phyloP scores from a whole-genome alignment of 2,113 vertebrate species.

The Eleginops maclovinus region DNA sequence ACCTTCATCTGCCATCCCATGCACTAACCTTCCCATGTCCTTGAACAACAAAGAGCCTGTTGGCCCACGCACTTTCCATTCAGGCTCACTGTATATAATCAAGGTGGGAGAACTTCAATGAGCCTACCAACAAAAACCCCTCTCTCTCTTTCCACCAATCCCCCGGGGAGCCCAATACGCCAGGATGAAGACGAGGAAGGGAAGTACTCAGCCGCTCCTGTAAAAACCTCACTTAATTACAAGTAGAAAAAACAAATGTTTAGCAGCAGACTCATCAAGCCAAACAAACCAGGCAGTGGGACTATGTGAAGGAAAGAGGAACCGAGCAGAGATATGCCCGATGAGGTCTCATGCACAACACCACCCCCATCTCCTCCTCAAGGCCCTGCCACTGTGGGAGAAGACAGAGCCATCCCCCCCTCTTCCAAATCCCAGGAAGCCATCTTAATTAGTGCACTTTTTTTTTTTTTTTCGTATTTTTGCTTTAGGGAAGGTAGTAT shows the following conservation, averaged over 20 bases:
- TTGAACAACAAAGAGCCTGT: slow-evolving; percentile 72
- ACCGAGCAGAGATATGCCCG: slow-evolving; percentile 41
- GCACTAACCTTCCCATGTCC: slow-evolving; percentile 69
- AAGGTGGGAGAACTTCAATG: slow-evolving; percentile 74
- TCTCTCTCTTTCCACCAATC: slow-evolving; percentile 58
- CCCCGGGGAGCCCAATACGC: slow-evolving; percentile 51
- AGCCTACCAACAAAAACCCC: slow-evolving; percentile 57
- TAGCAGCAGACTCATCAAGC: slow-evolving; percentile 58
- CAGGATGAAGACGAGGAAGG: slow-evolving; percentile 45
- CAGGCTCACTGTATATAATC: slow-evolving; percentile 68
- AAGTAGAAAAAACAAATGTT: slow-evolving; percentile 60
- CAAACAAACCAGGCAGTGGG: slow-evolving; percentile 59
- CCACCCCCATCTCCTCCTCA: slow-evolving; percentile 64
- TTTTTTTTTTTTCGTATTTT: slow-evolving; percentile 20
- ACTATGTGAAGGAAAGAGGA: slow-evolving; percentile 31
- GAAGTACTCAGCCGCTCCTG: slow-evolving; percentile 49
- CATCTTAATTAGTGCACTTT: slow-evolving; percentile 77
- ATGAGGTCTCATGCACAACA: slow-evolving; percentile 55
- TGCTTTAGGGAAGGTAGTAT: slow-evolving; percentile 65
- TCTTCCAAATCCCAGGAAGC: slow-evolving; percentile 71
- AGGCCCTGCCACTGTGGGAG: slow-evolving; percentile 63
- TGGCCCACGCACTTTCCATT: slow-evolving; percentile 71
- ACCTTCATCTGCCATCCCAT: slow-evolving; percentile 51
- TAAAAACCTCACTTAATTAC: slow-evolving; percentile 70
- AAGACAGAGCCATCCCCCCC: slow-evolving; percentile 38